A percentile compares a stretch with the other conserved stretches of the same genome.
Evolutionary conservation across 2,113 vertebrate genomes (phyloP).

Genomic region (Vireo altiloquus): DNA sequence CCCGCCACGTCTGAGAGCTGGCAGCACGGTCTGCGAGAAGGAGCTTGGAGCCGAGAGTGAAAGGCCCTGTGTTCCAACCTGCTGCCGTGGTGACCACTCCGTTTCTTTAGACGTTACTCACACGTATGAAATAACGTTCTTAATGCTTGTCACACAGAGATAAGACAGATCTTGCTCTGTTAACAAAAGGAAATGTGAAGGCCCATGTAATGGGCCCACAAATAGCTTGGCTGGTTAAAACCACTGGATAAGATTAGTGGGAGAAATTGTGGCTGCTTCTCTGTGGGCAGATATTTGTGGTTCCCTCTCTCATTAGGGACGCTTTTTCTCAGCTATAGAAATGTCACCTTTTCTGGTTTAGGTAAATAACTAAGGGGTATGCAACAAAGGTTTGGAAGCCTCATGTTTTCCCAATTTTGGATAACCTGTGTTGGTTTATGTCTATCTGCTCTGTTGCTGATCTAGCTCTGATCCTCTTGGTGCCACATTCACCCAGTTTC

Average conservation of each 20-base stretch:
- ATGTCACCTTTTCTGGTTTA: background rate
- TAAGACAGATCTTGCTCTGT: background rate
- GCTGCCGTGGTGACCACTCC: background rate
- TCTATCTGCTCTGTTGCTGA: background rate
- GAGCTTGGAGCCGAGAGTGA: background rate
- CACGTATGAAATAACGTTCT: background rate
- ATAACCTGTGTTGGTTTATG: background rate
- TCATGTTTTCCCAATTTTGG: fast-evolving
- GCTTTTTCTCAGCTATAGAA: background rate
- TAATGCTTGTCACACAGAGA: background rate
- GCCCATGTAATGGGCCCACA: background rate
- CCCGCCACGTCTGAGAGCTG: background rate
- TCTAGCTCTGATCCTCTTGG: background rate
- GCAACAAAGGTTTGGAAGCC: background rate
- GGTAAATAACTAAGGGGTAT: background rate
- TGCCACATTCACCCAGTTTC: background rate
- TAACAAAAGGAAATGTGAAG: background rate
- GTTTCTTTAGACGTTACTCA: background rate
- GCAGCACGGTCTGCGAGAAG: background rate
- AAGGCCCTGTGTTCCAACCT: slow-evolving; percentile 40
- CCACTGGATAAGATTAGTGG: background rate
- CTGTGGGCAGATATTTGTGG: background rate
- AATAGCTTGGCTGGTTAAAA: background rate
- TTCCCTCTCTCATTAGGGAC: background rate
- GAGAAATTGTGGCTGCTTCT: background rate